phyloP scores from a whole-genome alignment of 2,113 vertebrate genomes.

The Alaudala cheleensis region DNA sequence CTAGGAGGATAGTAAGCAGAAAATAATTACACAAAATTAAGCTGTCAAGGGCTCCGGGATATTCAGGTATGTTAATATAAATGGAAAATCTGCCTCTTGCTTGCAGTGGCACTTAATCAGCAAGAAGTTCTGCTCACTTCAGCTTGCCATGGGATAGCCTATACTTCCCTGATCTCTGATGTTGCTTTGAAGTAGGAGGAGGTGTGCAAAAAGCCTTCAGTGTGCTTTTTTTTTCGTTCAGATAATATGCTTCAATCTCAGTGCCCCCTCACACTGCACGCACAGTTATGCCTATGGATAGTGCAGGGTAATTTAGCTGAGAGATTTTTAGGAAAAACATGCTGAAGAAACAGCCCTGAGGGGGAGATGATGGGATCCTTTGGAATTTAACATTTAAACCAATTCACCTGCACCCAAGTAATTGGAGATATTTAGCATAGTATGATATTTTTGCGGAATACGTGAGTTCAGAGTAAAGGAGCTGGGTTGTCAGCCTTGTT shows the following conservation, averaged over 20 bases:
- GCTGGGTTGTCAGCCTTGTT: background rate
- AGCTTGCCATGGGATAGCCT: background rate
- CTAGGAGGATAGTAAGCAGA: background rate
- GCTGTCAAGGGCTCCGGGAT: background rate
- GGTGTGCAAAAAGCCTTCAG: background rate
- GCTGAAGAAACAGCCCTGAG: background rate
- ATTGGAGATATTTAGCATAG: background rate
- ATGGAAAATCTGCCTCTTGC: background rate
- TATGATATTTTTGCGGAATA: background rate
- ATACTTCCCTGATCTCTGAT: background rate
- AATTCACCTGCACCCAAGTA: background rate
- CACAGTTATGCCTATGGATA: background rate
- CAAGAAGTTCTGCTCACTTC: background rate
- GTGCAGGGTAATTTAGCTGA: background rate
- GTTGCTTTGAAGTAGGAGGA: background rate
- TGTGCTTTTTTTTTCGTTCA: background rate
- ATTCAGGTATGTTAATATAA: conserved; percentile 10
- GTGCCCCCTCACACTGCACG: background rate
- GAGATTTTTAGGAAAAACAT: background rate
- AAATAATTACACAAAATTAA: conserved; percentile 30
- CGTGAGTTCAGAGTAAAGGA: background rate
- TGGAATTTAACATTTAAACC: background rate
- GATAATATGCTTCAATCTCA: background rate
- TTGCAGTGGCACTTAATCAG: background rate
- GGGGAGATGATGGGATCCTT: background rate